phyloP scores from a whole-genome alignment of 2,113 vertebrate species.

The Podarcis raffonei region DNA sequence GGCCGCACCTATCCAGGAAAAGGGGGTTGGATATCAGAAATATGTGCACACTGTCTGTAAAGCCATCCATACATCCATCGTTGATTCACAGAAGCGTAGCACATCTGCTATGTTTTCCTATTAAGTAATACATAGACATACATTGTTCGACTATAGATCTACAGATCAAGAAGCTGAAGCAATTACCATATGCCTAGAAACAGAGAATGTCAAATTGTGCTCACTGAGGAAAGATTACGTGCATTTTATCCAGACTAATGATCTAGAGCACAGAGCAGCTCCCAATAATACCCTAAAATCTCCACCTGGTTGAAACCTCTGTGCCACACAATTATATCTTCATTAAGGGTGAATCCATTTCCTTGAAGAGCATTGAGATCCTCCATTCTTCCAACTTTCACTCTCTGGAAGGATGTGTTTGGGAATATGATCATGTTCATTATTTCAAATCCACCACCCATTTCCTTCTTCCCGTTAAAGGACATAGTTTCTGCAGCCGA shows the following conservation, averaged over 20 bases:
- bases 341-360: background rate
- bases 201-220: too few relatives aligned
- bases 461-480: background rate
- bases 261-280: background rate
- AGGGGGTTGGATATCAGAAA: too few relatives aligned
- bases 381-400: slow-evolving; percentile 1
- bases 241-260: too few relatives aligned
- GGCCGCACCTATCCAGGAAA: background rate
- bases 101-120: too few relatives aligned
- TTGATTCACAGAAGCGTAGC: too few relatives aligned
- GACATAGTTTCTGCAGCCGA: background rate
- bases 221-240: too few relatives aligned
- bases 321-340: background rate
- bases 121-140: too few relatives aligned
- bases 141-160: too few relatives aligned
- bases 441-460: background rate
- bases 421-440: background rate
- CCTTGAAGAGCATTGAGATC: background rate
- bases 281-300: background rate
- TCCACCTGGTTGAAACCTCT: background rate
- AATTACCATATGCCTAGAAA: too few relatives aligned
- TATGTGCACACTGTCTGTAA: too few relatives aligned
- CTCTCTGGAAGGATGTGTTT: background rate
- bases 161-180: too few relatives aligned
- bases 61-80: too few relatives aligned